phyloP scores from a whole-genome alignment of 2,888 invertebrate species.

The Salpingus planirostris region DNA sequence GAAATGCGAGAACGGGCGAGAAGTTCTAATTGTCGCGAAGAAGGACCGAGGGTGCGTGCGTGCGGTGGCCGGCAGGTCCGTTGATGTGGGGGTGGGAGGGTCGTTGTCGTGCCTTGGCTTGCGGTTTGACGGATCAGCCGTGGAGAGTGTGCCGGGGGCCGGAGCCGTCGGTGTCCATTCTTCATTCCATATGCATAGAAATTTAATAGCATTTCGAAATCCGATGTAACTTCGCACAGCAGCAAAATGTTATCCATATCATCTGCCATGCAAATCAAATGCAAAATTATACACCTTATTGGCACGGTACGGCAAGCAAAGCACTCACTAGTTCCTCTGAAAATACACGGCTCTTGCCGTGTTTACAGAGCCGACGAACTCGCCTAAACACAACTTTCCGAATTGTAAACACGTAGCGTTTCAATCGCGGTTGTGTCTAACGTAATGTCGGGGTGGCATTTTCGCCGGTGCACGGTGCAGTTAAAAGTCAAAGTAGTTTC shows the following conservation, averaged over 20 bases:
- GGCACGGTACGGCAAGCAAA: conserved; percentile 29
- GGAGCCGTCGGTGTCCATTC: conserved; percentile 24
- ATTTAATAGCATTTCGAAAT: conserved; percentile 41
- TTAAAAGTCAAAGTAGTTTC: conserved; percentile 6
- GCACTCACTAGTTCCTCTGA: conserved; percentile 30
- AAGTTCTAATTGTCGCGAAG: no score
- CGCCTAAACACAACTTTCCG: conserved; percentile 29
- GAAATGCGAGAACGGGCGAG: no score
- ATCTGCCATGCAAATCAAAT: conserved; percentile 42
- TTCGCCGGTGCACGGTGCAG: conserved; percentile 11
- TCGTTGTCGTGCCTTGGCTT: conserved; percentile 9
- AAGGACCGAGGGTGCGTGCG: no score
- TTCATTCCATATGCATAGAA: conserved; percentile 43
- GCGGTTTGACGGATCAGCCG: conserved; percentile 9
- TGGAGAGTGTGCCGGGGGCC: conserved; percentile 4
- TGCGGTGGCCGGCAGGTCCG: no score
- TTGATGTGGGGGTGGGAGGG: no score
- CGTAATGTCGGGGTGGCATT: conserved; percentile 15
- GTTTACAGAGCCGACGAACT: conserved; percentile 28
- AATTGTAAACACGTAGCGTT: conserved; percentile 27
- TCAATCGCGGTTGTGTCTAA: conserved; percentile 17
- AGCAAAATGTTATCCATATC: conserved; percentile 41
- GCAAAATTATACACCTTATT: conserved; percentile 43
- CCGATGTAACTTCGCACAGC: conserved; percentile 36
- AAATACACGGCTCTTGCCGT: conserved; percentile 31